phyloP scores from a whole-genome alignment of 1,140 invertebrate genomes.

The Sogatella furcifera region DNA sequence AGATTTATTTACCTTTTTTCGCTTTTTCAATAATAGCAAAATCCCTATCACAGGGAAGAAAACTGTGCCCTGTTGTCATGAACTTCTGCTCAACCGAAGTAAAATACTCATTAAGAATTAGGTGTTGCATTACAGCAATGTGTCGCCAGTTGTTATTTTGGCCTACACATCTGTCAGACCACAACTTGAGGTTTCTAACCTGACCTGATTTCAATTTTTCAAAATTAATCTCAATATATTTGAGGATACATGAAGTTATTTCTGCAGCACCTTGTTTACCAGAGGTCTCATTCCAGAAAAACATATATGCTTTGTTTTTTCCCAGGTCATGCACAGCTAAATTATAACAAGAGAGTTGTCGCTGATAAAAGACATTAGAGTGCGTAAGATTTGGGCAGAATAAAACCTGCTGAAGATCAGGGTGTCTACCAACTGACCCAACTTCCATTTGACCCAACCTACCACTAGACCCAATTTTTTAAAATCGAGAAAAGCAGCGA shows the following conservation, averaged over 20 bases:
- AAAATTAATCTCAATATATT: not conserved
- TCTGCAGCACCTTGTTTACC: slow-evolving; percentile 1
- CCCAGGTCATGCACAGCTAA: not conserved
- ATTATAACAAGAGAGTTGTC: slow-evolving; percentile 1
- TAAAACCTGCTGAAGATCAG: not conserved
- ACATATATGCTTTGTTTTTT: not conserved
- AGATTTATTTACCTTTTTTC: not conserved
- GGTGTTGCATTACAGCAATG: not conserved
- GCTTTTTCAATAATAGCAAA: slow-evolving; percentile 6
- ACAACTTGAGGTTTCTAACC: not conserved
- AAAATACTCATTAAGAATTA: slow-evolving; percentile 4
- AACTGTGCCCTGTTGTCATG: slow-evolving; percentile 14
- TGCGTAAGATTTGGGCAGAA: not conserved
- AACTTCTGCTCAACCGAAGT: slow-evolving; percentile 6
- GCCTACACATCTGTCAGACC: slow-evolving; percentile 5
- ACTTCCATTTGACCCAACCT: no score
- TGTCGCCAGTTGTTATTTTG: slow-evolving; percentile 9
- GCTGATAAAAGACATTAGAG: no score
- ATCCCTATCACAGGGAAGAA: slow-evolving; percentile 11
- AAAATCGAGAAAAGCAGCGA: no score
- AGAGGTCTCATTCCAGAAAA: not conserved
- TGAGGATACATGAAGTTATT: slow-evolving; percentile 3
- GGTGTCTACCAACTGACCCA: no score
- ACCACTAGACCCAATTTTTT: no score
- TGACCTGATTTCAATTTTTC: not conserved